Base-by-base conservation (phyloP, 2,888 invertebrate species). In the Elegia similella region DNA sequence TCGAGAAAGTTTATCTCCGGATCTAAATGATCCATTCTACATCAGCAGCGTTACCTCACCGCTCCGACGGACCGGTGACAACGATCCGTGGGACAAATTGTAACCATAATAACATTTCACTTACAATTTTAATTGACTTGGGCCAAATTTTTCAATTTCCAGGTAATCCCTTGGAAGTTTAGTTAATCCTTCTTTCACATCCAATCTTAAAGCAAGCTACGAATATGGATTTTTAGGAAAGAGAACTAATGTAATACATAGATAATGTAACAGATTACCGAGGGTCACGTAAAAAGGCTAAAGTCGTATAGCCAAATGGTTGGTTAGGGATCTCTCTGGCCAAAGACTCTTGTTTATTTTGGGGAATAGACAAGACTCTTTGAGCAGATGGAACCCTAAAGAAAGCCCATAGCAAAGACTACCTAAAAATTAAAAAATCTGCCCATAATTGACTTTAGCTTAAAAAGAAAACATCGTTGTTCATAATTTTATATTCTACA, bases 21-120 rank as follows among this genome's bases (percentile, higher is more conserved):
- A 50, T 50, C 50, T 38, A 16, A 50, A 50, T 34, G 16, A 50
- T 6, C 50, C 50, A 50, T 50, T 50, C 12, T 38, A 7, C n/a
- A n/a, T n/a, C n/a, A n/a, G n/a, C n/a, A n/a, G 23, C 12, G 34
- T 50, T 38, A 50, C 34, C 17, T 48, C 32, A 48, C 32, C 50
- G 29, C 34, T 16, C n/a, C 17, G 2, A 16, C 15, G 34, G 34
- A 50, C 34, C 10, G 16, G 34, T 50, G 50, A 34, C 50, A 34
- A 34, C 15, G n/a, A 47, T 34, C 34, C 16, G 50, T 34, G 38
- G 17, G 32, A 50, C 12, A 46, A 17, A 29, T 10, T 50, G 17
- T 50, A 34, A 38, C 12, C 23, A 47, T 13, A 47, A 48, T 30
- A 12, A 13, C 13, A 43, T 48, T 48, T 23, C 23, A 23, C 23